Evolutionary conservation across 2,888 invertebrate genomes (phyloP), one percentile per base, ranked within the genome.

Genomic region (Aproaerema taeniolella): DNA sequence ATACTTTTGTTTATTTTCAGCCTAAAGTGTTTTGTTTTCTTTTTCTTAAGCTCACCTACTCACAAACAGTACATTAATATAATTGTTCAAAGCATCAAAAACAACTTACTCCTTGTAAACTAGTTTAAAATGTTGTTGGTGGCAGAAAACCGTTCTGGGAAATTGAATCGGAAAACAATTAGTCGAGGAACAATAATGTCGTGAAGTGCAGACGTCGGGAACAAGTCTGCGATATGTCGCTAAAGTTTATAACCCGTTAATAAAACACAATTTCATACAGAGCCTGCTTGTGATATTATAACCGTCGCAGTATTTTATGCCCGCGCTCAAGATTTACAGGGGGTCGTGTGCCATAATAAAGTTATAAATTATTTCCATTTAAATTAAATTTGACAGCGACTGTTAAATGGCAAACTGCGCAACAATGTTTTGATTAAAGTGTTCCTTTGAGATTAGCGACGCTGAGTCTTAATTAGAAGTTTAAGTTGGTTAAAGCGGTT

Each of bases 221-320:
- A 78, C 82, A 78, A 81, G 72, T 80, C 72, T 68, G 64, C 78
- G 78, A 73, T 72, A 72, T 76, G 74, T 81, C 69, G 65, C 58
- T 64, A 61, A 64, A 74, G 70, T 85, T 83, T 82, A 83, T 80
- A 80, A 75, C 80, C 81, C 75, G 75, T 77, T 81, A 80, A 82
- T 82, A 83, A 85, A 85, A 83, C 73, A 81, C 77, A 80, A 80
- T 80, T 83, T 75, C 83, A 79, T 79, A 79, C 72, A 77, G 67
- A 65, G 61, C 66, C 52, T 58, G 67, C 65, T 66, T 62, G 54
- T 54, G 61, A 73, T 68, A 70, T 73, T 66, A 66, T 30, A 33
- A 59, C 65, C 62, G 65, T 73, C 65, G 69, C 77, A 70, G 74
- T 81, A 76, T 83, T 82, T 82, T 81, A 82, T 73, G 79, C 71